Evolutionary conservation across 1,140 invertebrate species (phyloP), one percentile per base, ranked within the genome.

Genomic region (Pygmarrhopalites habei): DNA sequence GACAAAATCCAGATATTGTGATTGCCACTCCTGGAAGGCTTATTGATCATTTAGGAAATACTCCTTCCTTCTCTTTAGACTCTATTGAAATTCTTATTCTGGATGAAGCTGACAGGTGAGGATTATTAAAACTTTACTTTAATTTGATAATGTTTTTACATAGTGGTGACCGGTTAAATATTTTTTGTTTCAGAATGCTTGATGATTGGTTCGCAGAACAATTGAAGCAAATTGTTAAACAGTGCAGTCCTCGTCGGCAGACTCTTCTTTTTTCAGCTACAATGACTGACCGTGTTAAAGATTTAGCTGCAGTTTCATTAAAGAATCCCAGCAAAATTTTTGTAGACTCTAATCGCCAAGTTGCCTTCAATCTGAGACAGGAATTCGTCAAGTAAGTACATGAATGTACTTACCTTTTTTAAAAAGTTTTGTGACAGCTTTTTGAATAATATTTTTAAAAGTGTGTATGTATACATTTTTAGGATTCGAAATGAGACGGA

Each of bases 191-290:
- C 73, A 88, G 93, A 71, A 98, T 99, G 92, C 78, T 99, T 70
- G 95, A 99, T 78, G 95, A 98, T 75, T 92, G 92, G 75, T 99
- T 99, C 79, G 89, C 91, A 0, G 92, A 97, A 69, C 95, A 99
- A 77, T 94, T 98, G 90, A 96, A 95, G 73, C 92, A 97, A 77
- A 91, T 98, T 71, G 85, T 94, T 35, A 85, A 85, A 32, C 87
- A 94, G 67, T 98, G 95, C 77, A 83, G 90, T 2, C 81, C 84
- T 43, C 93, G 86, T n/a, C 80, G 94, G n/a, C 95, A 98, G 77
- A 98, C 94, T 0, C 89, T 99, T 81, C 77, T 99, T 21, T 98
- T 98, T 77, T 98, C 95, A 1, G 96, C 96, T 15, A 99, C 96
- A 1, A 98, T 99, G 94, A 97, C 92, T 2, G 94, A 98, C 52